Percentiles rank a stretch among this genome's conserved stretches.
phyloP scores from a whole-genome alignment of 2,797 vertebrate genomes.

The Vipera latastei region DNA sequence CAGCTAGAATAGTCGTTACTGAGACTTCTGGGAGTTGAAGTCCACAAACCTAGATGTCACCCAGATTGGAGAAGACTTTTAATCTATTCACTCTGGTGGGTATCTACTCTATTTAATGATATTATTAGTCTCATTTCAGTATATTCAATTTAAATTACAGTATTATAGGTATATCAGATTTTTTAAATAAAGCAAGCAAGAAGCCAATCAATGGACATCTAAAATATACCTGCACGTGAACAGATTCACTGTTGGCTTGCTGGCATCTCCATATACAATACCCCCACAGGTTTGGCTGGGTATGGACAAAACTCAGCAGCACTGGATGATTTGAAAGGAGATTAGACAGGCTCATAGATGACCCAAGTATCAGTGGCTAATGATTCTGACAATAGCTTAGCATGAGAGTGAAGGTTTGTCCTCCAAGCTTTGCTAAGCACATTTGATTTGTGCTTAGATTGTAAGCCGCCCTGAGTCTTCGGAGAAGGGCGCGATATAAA shows the following conservation, averaged over 20 bases:
- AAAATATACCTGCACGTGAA: neutral
- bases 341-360: neutral
- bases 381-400: neutral
- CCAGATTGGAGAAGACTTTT: neutral
- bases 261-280: neutral
- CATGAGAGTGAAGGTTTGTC: too few relatives aligned
- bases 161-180: neutral
- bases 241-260: neutral
- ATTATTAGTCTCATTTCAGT: neutral
- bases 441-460: too few relatives aligned
- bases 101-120: neutral
- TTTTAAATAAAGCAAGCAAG: conserved; percentile 1
- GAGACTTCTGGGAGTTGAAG: neutral
- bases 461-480: too few relatives aligned
- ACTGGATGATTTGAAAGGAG: neutral
- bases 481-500: too few relatives aligned
- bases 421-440: too few relatives aligned
- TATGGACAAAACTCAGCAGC: neutral
- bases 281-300: neutral
- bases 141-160: neutral
- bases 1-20: neutral
- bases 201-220: neutral
- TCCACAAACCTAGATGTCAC: neutral
- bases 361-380: neutral
- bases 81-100: neutral